Percentiles rank a stretch among this genome's conserved stretches.
Conservation (phyloP, 2,113 vertebrate genomes). For the Pimephales promelas region DNA sequence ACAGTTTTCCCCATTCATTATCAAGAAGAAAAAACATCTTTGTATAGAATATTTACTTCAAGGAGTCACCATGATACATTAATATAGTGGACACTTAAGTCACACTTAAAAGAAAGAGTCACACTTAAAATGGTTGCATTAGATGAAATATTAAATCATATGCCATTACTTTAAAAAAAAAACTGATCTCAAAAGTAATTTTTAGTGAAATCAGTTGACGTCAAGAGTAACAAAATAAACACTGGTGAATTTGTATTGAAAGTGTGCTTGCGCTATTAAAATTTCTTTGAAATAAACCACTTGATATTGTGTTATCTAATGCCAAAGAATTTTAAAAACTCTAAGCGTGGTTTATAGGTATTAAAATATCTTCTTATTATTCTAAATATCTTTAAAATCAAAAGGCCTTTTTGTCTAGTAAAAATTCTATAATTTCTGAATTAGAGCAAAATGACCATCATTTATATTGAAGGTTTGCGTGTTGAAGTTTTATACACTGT, state of each 20-base stretch:
- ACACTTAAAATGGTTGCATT: not conserved
- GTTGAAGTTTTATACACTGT: slow-evolving; percentile 4
- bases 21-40: no score
- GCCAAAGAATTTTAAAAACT: not conserved
- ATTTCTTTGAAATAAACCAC: not conserved
- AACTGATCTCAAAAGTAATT: not conserved
- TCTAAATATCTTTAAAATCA: not conserved
- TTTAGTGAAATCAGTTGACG: not conserved
- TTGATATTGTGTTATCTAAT: not conserved
- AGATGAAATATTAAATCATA: not conserved
- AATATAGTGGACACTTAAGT: no score
- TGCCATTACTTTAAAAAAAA: not conserved
- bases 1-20: no score
- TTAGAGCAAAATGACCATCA: not conserved
- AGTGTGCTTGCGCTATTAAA: not conserved
- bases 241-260: no score
- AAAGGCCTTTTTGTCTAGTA: not conserved
- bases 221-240: no score
- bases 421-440: not conserved
- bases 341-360: not conserved
- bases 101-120: no score
- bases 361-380: not conserved
- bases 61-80: no score
- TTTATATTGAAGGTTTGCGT: not conserved
- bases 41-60: no score